Base-by-base conservation (phyloP, 2,797 vertebrate species). In the Limosa lapponica region DNA sequence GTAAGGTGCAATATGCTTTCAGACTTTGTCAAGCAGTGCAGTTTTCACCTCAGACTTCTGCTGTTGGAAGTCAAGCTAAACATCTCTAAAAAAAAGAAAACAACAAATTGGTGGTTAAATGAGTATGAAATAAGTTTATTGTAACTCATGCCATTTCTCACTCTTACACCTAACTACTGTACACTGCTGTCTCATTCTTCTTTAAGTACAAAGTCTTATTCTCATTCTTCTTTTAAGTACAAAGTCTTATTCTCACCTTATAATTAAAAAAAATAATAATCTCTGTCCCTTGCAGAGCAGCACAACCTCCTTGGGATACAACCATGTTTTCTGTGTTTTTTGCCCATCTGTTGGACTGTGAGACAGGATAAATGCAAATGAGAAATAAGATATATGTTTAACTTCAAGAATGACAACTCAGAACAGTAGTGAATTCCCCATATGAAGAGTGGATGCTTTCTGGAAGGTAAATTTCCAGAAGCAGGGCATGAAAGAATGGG, bases 91-190 rank as follows among this genome's bases (percentile, higher is more conserved):
- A 12, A 19, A 39, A 39, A 39, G 5, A 13, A 10, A 39, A 41
- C 10, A 2, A 55, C 1, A 5, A 51, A 39, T 16, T 70, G n/a
- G 10, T 24, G 8, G 16, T 18, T 30, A 69, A 87, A 62, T 58
- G 0, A 32, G 10, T 58, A 62, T 0, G 1, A 72, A 82, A 34
- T 20, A 19, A 2, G 6, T 48, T 44, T 74, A 22, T 36, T 74
- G 17, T 30, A 80, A 51, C 6, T 44, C 17, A 6, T 24, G 9
- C 1, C 17, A 3, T 55, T 72, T 59, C 17, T 79, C 6, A 24
- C 10, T 54, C 7, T 59, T 23, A 27, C 7, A 44, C 6, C 32
- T 49, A 37, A 13, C 24, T 46, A 28, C 5, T 0, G 0, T 8
- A 11, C 34, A 9, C 10, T 39, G 12, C 8, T 3, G 5, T 66